Evolutionary conservation across 1,140 invertebrate species (phyloP), one percentile per base, ranked within the genome.

Genomic region (Dendroctonus valens): DNA sequence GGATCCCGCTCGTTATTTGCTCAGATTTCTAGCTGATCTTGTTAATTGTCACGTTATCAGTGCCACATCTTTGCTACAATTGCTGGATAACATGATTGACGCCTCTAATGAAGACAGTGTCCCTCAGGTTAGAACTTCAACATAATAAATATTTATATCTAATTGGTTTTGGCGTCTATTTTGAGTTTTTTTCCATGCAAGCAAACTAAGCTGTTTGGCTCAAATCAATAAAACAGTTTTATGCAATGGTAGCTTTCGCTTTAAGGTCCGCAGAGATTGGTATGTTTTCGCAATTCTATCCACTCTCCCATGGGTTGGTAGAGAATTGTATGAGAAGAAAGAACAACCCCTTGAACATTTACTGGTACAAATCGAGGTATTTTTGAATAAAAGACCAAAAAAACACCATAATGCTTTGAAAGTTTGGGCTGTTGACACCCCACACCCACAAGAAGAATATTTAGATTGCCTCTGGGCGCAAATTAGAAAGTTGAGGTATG

Each of bases 361-460:
- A 38, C 81, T 99, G 71, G 86, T 91, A 5, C 91, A 89, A n/a
- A 96, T 99, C 76, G 94, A 97, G 74, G 89, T 93, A 53, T 99
- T 98, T 80, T 81, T 99, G 60, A 96, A 94, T 70, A 97, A 97
- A 79, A 83, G 96, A 51, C 90, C 87, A 57, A 96, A 96, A 74
- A 93, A 93, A 74, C 95, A 98, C 80, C 89, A 93, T 67, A 88
- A 90, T 67, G 91, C 94, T 12, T 80, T 99, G 44, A 85, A 92
- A 80, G 94, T 99, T 0, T 99, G 97, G 96, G 87, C 89, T 2
- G 87, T 88, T 55, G 93, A 97, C 76, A 86, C 88, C 5, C 95
- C 94, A 41, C 96, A 98, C 82, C 90, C 94, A 0, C 97, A 99
- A 79, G 97, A 99, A 82, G 97, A 99, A 82, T 99, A 99, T 79